Percentiles rank a stretch among this genome's conserved stretches.
These are phyloP conservation scores for Muricea muricata DNA, from an alignment of 92 coral and sea anemone species.

Conservation along the genomic window DNA sequence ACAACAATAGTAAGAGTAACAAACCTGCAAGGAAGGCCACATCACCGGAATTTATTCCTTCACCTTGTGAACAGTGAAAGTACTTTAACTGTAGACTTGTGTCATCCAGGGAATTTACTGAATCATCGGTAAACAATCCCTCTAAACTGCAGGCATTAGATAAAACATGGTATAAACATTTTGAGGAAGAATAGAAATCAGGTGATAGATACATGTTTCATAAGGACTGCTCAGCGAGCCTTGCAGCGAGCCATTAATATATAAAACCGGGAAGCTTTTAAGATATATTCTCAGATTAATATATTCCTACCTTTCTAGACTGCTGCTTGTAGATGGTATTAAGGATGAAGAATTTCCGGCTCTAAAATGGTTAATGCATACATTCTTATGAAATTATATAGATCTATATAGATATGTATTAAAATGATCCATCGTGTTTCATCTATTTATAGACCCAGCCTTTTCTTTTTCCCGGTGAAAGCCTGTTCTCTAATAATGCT, in stretches of 20 bases:
- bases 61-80: constrained; percentile 66
- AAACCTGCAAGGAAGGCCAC: constrained; percentile 87
- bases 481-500: too few species aligned
- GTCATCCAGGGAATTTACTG: constrained; percentile 54
- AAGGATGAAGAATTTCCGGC: not conserved
- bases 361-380: not conserved
- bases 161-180: not conserved
- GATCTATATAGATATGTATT: not conserved
- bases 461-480: too few species aligned
- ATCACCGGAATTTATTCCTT: constrained; percentile 66
- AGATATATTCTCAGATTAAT: not conserved
- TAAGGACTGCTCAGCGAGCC: too few species aligned
- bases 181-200: too few species aligned
- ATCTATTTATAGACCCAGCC: too few species aligned
- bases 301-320: constrained; percentile 22
- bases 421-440: too few species aligned
- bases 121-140: constrained; percentile 58
- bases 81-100: constrained; percentile 52
- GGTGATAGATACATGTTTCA: too few species aligned
- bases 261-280: not conserved
- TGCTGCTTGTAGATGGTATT: constrained; percentile 24
- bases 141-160: constrained; percentile 25
- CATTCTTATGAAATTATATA: not conserved
- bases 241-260: too few species aligned
- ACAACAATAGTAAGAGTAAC: too few species aligned